Evolutionary conservation across 1,140 invertebrate genomes (phyloP).

Genomic region (Psilanteris sp.): DNA sequence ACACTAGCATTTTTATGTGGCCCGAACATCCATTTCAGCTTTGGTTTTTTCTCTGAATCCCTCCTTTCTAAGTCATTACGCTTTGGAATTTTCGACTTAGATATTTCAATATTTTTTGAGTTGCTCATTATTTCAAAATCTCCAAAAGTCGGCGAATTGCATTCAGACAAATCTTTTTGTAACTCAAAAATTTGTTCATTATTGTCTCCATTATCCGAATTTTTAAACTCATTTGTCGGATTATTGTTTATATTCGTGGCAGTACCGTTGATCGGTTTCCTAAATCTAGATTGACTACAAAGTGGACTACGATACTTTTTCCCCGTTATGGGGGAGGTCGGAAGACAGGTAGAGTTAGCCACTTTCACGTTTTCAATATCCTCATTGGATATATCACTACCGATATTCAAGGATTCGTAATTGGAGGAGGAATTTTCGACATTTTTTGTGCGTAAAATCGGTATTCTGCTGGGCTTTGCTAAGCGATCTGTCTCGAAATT

Average conservation of each 20-base stretch:
- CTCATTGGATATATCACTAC: slow-evolving; percentile 59
- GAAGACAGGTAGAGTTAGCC: slow-evolving; percentile 64
- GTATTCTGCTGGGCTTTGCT: slow-evolving; percentile 72
- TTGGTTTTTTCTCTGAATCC: slow-evolving; percentile 65
- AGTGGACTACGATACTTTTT: slow-evolving; percentile 75
- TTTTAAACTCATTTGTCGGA: slow-evolving; percentile 1
- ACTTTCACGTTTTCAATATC: slow-evolving; percentile 60
- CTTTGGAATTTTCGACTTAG: slow-evolving; percentile 38
- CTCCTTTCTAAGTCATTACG: slow-evolving; percentile 22
- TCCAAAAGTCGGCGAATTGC: slow-evolving; percentile 54
- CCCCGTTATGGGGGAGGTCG: slow-evolving; percentile 73
- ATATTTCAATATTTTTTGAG: slow-evolving; percentile 29
- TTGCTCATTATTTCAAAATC: slow-evolving; percentile 26
- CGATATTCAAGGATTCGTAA: slow-evolving; percentile 68
- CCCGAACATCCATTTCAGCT: slow-evolving; percentile 82
- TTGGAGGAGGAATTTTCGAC: slow-evolving; percentile 63
- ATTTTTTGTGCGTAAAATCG: slow-evolving; percentile 68
- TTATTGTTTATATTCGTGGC: slow-evolving; percentile 33
- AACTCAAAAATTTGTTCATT: not conserved
- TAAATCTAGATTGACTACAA: slow-evolving; percentile 64
- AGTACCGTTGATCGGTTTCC: slow-evolving; percentile 64
- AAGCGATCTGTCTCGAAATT: slow-evolving; percentile 60
- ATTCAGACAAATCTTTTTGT: slow-evolving; percentile 63
- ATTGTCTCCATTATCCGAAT: slow-evolving; percentile 1
- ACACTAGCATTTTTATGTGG: slow-evolving; percentile 83